Percentiles rank a stretch among this genome's conserved stretches.
Evolutionary conservation across 2,797 vertebrate species (phyloP).

Genomic region (Clarias fuscus): DNA sequence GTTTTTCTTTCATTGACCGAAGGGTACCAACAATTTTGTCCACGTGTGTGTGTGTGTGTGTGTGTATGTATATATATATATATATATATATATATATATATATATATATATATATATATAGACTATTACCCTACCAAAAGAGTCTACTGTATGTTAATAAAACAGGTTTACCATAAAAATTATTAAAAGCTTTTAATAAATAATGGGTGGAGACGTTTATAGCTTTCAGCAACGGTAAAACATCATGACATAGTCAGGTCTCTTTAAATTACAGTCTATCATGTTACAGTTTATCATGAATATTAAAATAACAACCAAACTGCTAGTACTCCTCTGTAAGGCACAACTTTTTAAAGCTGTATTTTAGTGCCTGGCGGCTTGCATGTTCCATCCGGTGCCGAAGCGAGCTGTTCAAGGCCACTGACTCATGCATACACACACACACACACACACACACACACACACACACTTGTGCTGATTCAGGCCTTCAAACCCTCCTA

Average conservation of each 20-base stretch:
- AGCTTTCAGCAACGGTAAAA: constrained; percentile 16
- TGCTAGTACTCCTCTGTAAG: constrained; percentile 8
- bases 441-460: background rate
- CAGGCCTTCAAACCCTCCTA: constrained; percentile 43
- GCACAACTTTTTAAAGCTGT: constrained; percentile 17
- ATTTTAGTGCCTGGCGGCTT: constrained; percentile 28
- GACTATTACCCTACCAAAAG: background rate
- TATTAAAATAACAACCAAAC: background rate
- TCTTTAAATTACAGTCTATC: constrained; percentile 14
- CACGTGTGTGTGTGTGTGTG: too few species aligned
- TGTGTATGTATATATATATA: too few species aligned
- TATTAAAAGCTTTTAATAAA: background rate
- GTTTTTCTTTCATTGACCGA: too few species aligned
- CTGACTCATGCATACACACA: constrained; percentile 48
- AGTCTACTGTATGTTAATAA: constrained; percentile 2
- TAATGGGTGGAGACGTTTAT: background rate
- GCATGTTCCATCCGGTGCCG: constrained; percentile 29
- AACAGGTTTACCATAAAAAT: background rate
- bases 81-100: too few species aligned
- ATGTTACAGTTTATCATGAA: background rate
- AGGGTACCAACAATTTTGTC: too few species aligned
- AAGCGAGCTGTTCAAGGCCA: constrained; percentile 49
- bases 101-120: too few species aligned
- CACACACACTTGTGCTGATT: constrained; percentile 44
- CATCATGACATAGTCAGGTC: background rate